phyloP scores from a whole-genome alignment of 2,888 invertebrate genomes.

The Furcula furcula region DNA sequence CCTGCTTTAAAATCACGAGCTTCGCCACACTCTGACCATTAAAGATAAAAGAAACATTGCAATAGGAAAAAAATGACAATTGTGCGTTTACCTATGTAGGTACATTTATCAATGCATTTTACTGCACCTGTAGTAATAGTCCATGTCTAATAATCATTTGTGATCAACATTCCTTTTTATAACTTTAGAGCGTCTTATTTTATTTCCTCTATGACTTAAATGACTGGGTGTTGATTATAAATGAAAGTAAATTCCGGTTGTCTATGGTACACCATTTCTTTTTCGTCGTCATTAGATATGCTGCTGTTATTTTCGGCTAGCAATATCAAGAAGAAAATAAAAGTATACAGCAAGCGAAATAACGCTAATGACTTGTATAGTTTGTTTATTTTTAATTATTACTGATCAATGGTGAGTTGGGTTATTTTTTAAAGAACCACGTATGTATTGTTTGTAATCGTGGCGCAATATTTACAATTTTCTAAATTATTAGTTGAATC shows the following conservation, averaged over 20 bases:
- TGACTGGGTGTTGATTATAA: constrained; percentile 18
- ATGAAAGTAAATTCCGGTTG: constrained; percentile 10
- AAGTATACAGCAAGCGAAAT: background rate
- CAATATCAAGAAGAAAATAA: background rate
- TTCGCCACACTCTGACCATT: constrained; percentile 31
- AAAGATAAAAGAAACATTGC: constrained; percentile 6
- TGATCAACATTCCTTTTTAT: constrained; percentile 23
- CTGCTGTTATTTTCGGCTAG: background rate
- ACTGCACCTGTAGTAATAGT: background rate
- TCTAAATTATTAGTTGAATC: constrained; percentile 51
- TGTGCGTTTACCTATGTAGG: too few relatives aligned
- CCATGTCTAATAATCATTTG: constrained; percentile 21
- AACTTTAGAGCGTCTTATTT: background rate
- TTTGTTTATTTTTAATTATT: constrained; percentile 2
- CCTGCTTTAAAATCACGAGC: constrained; percentile 28
- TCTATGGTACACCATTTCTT: too few relatives aligned
- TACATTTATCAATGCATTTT: background rate
- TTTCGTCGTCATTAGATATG: too few relatives aligned
- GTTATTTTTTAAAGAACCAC: constrained; percentile 23
- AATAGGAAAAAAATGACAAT: background rate
- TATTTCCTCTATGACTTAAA: background rate
- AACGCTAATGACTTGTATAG: background rate
- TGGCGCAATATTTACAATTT: constrained; percentile 34
- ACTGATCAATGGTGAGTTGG: constrained; percentile 4
- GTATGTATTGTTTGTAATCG: constrained; percentile 47